Conservation (phyloP, 30 jellyfish, hydroid and myxozoan species). For the Aurelia sp. region DNA sequence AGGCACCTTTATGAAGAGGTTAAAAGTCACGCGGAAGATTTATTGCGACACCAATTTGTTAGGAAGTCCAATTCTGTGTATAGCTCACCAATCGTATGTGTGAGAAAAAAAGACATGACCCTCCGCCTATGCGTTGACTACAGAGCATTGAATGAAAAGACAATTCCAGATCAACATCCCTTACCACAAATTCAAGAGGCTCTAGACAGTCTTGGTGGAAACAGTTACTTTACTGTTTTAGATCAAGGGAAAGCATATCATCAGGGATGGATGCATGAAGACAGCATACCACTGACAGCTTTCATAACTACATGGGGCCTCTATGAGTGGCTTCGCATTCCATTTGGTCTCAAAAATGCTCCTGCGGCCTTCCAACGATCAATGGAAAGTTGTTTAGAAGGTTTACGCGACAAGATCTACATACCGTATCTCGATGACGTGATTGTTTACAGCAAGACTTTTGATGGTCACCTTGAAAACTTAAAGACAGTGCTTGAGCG, state of each 20-base stretch:
- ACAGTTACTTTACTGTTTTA: slow-evolving; percentile 22
- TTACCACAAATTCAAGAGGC: slow-evolving; percentile 34
- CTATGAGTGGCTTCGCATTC: slow-evolving; percentile 67
- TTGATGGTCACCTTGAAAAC: slow-evolving; percentile 40
- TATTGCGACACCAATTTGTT: not conserved
- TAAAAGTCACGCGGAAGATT: too few relatives aligned
- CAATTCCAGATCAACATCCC: slow-evolving; percentile 34
- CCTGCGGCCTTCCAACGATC: slow-evolving; percentile 70
- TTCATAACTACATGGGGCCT: slow-evolving; percentile 76
- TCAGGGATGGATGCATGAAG: slow-evolving; percentile 54
- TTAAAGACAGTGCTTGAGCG: slow-evolving; percentile 4
- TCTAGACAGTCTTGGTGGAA: slow-evolving; percentile 40
- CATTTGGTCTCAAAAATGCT: slow-evolving; percentile 57
- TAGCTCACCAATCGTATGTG: not conserved
- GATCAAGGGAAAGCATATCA: slow-evolving; percentile 54
- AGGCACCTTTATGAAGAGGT: not conserved
- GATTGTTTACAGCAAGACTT: slow-evolving; percentile 29
- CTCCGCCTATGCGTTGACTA: slow-evolving; percentile 2
- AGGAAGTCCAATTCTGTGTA: slow-evolving; percentile 3
- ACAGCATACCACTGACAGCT: slow-evolving; percentile 36
- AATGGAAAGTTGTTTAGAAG: slow-evolving; percentile 39
- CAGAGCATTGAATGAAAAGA: slow-evolving; percentile 9
- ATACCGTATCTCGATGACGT: slow-evolving; percentile 53
- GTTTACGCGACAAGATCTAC: slow-evolving; percentile 44
- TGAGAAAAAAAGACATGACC: slow-evolving; percentile 1